A percentile compares a stretch with the other conserved stretches of the same genome.
phyloP scores from a whole-genome alignment of 2,888 invertebrate species.

The Rapana venosa region DNA sequence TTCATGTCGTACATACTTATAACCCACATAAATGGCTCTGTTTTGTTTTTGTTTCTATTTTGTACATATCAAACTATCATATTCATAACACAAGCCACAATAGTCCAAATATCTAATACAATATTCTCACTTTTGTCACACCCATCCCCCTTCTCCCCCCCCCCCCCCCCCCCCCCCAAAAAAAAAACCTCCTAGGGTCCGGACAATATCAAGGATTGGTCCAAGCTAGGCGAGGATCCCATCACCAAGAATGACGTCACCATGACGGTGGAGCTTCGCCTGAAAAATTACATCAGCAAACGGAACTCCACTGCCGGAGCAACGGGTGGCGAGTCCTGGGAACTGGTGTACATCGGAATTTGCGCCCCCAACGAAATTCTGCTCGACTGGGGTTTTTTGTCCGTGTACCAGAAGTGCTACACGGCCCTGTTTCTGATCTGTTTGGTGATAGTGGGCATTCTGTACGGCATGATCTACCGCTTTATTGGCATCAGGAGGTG shows the following conservation, averaged over 20 bases:
- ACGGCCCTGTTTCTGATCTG: slow-evolving; percentile 72
- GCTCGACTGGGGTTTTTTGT: slow-evolving; percentile 58
- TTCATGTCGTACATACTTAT: too few relatives aligned
- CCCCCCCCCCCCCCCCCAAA: too few relatives aligned
- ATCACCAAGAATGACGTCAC: slow-evolving; percentile 43
- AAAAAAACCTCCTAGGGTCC: not conserved
- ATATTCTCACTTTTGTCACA: too few relatives aligned
- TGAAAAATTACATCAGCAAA: slow-evolving; percentile 22
- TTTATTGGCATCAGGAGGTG: slow-evolving; percentile 63
- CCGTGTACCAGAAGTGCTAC: slow-evolving; percentile 73
- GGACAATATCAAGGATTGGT: slow-evolving; percentile 36
- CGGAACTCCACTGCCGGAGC: not conserved
- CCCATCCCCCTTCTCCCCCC: too few relatives aligned
- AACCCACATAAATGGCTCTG: too few relatives aligned
- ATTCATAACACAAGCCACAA: too few relatives aligned
- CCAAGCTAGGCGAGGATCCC: slow-evolving; percentile 42
- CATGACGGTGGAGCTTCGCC: slow-evolving; percentile 34
- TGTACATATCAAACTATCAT: too few relatives aligned
- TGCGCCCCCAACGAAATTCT: slow-evolving; percentile 63
- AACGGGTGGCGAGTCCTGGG: not conserved
- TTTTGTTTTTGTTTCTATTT: too few relatives aligned
- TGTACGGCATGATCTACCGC: slow-evolving; percentile 75
- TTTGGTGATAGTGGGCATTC: slow-evolving; percentile 73
- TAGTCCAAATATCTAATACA: too few relatives aligned
- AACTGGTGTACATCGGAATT: slow-evolving; percentile 57